These are phyloP conservation scores for Drosophila fulvimacula DNA, from an alignment of 2,888 invertebrate species.

Conservation along the genomic window DNA sequence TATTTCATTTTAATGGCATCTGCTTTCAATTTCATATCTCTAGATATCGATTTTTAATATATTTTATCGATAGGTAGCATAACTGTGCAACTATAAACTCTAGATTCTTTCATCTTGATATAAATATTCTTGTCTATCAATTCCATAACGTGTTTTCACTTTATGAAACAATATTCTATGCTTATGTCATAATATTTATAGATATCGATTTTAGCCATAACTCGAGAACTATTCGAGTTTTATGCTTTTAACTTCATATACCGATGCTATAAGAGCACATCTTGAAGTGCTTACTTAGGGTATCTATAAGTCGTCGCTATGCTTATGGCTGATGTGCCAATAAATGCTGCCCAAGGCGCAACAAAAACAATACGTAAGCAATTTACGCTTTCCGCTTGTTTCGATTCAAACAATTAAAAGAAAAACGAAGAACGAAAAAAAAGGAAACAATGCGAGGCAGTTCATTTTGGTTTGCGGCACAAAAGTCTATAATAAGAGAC, in stretches of 20 bases:
- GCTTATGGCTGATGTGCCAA: neutral
- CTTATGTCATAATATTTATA: neutral
- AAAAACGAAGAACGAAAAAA: slow-evolving; percentile 24
- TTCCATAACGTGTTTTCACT: neutral
- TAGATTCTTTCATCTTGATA: neutral
- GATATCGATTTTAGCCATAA: neutral
- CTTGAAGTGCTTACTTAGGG: neutral
- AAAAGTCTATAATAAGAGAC: slow-evolving; percentile 19
- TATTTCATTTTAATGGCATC: too few relatives aligned
- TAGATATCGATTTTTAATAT: too few relatives aligned
- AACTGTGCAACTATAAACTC: neutral
- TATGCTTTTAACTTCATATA: neutral
- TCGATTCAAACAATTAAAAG: slow-evolving; percentile 71
- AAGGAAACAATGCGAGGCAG: slow-evolving; percentile 45
- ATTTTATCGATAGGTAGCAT: neutral
- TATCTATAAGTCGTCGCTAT: neutral
- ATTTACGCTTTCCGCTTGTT: slow-evolving; percentile 76
- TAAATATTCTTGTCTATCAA: neutral
- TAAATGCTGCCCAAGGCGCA: slow-evolving; percentile 19
- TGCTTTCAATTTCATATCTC: too few relatives aligned
- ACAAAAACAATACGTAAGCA: slow-evolving; percentile 65
- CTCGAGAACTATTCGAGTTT: neutral
- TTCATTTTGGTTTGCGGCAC: slow-evolving; percentile 69
- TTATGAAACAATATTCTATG: too few relatives aligned
- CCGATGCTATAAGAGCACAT: neutral